Percentiles rank a stretch among this genome's conserved stretches.
Evolutionary conservation across 1,140 invertebrate genomes (phyloP).

Genomic region (Spodoptera litura): DNA sequence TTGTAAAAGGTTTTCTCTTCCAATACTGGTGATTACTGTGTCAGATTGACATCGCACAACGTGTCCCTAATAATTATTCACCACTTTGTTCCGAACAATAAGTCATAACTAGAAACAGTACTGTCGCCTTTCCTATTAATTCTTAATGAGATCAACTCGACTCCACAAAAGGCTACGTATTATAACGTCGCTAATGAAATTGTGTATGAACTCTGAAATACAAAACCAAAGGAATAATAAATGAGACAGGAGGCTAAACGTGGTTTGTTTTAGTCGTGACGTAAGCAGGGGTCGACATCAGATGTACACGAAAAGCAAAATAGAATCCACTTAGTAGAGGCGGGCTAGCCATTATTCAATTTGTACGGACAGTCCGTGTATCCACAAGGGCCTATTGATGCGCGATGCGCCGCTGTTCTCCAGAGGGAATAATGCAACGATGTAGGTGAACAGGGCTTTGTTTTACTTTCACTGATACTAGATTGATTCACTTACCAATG

Average conservation of each 20-base stretch:
- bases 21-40: too few relatives aligned
- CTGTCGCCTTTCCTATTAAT: slow-evolving; percentile 24
- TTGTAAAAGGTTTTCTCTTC: too few relatives aligned
- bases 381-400: slow-evolving; percentile 54
- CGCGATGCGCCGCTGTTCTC: neutral
- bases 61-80: too few relatives aligned
- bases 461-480: neutral
- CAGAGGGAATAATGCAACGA: slow-evolving; percentile 1
- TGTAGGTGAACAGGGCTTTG: neutral
- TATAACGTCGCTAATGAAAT: slow-evolving; percentile 29
- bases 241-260: slow-evolving; percentile 18
- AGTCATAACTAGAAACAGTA: neutral
- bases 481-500: too few relatives aligned
- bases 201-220: slow-evolving; percentile 33
- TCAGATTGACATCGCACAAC: too few relatives aligned
- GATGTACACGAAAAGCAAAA: slow-evolving; percentile 72
- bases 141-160: slow-evolving; percentile 32
- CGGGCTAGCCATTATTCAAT: slow-evolving; percentile 79
- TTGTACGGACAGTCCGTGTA: slow-evolving; percentile 65
- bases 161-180: slow-evolving; percentile 25
- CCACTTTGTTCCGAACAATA: too few relatives aligned
- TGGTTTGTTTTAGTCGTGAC: slow-evolving; percentile 46
- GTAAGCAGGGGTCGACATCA: slow-evolving; percentile 57
- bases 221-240: slow-evolving; percentile 44
- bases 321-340: slow-evolving; percentile 76